Evolutionary conservation across 2,113 vertebrate species (phyloP).

Genomic region (Astur gentilis): DNA sequence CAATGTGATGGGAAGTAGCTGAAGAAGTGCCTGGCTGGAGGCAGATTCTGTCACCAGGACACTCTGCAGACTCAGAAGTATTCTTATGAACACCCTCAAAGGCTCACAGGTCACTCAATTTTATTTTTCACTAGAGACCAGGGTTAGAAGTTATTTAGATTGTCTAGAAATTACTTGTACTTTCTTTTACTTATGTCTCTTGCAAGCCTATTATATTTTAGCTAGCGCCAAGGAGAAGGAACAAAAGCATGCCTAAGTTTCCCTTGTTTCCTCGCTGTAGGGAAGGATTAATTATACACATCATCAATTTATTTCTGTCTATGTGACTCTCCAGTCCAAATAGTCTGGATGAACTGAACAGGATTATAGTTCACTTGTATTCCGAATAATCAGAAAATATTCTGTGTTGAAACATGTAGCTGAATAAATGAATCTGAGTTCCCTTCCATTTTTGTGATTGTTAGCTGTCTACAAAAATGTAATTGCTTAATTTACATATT

Average conservation of each 20-base stretch:
- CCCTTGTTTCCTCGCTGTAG: neutral
- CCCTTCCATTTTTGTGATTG: neutral
- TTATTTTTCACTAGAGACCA: neutral
- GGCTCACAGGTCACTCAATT: neutral
- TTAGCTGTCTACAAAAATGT: neutral
- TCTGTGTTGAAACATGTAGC: neutral
- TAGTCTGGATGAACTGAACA: neutral
- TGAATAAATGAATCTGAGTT: neutral
- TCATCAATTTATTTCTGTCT: neutral
- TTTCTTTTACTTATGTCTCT: neutral
- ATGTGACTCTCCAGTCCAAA: neutral
- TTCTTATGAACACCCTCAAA: neutral
- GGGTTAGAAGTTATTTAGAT: neutral
- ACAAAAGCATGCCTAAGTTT: neutral
- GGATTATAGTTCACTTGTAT: neutral
- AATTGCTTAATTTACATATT: neutral
- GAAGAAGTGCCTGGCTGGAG: neutral
- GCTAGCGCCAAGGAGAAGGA: fast-evolving
- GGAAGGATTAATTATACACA: neutral
- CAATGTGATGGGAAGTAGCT: neutral
- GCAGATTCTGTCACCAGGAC: neutral
- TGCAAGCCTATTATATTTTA: neutral
- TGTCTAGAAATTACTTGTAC: neutral
- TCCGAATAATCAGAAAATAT: neutral
- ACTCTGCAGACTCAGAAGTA: neutral